Conservation (phyloP, 2,797 vertebrate genomes). For the Gymnocypris eckloni region DNA sequence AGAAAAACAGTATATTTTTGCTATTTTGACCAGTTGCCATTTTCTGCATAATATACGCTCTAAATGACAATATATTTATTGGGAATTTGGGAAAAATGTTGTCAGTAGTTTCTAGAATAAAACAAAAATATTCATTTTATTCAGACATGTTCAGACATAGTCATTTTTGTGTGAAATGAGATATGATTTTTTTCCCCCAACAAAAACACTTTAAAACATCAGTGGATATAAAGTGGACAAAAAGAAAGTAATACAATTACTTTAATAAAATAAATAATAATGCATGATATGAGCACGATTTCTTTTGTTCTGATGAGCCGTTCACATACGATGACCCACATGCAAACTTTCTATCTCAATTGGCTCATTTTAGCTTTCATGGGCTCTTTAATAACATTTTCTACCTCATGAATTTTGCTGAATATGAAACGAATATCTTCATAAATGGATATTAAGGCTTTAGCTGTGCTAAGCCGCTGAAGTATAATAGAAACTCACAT, state of each 20-base stretch:
- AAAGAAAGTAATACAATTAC: neutral
- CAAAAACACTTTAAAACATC: neutral
- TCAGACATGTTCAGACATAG: too few relatives aligned
- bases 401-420: slow-evolving; percentile 64
- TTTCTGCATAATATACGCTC: too few relatives aligned
- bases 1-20: too few relatives aligned
- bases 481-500: slow-evolving; percentile 61
- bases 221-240: neutral
- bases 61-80: too few relatives aligned
- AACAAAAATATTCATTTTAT: too few relatives aligned
- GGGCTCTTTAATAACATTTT: slow-evolving; percentile 60
- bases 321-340: slow-evolving; percentile 18
- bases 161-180: neutral
- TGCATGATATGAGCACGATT: neutral
- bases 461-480: slow-evolving; percentile 52
- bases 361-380: slow-evolving; percentile 55
- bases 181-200: neutral
- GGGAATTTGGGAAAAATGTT: too few relatives aligned
- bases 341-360: slow-evolving; percentile 42
- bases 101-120: too few relatives aligned
- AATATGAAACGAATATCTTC: slow-evolving; percentile 65
- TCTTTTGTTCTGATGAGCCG: slow-evolving; percentile 1
- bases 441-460: slow-evolving; percentile 64
- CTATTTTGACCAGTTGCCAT: too few relatives aligned
- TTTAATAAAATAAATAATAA: neutral